Conservation (phyloP, 1,140 invertebrate genomes). For the Panulirus ornatus region DNA sequence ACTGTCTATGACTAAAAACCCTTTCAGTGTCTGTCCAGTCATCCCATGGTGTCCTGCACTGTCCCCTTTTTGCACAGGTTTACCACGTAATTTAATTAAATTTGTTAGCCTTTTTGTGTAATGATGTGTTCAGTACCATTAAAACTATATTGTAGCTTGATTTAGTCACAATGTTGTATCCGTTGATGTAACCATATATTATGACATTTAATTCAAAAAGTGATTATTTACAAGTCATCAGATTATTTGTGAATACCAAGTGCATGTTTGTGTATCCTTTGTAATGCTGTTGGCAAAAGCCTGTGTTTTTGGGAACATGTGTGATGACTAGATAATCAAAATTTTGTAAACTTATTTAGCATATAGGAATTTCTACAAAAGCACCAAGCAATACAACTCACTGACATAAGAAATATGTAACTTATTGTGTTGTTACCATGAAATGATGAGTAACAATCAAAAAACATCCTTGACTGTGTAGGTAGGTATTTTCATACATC, state of each 20-base stretch:
- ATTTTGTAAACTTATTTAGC: conserved; percentile 63
- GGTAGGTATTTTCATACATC: conserved; percentile 72
- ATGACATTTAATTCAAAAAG: conserved; percentile 37
- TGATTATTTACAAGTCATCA: conserved; percentile 26
- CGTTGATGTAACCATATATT: conserved; percentile 51
- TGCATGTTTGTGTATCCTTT: conserved; percentile 70
- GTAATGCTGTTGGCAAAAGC: conserved; percentile 64
- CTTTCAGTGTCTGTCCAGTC: conserved; percentile 63
- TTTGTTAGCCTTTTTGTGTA: conserved; percentile 26
- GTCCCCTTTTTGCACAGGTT: conserved; percentile 63
- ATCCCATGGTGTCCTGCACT: conserved; percentile 65
- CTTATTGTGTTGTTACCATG: conserved; percentile 62
- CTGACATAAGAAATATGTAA: conserved; percentile 64
- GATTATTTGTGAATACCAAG: conserved; percentile 56
- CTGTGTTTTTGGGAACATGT: conserved; percentile 63
- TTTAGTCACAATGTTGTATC: conserved; percentile 59
- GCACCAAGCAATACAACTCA: conserved; percentile 72
- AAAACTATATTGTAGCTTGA: conserved; percentile 40
- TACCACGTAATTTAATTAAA: conserved; percentile 3
- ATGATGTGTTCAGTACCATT: conserved; percentile 45
- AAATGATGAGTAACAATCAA: conserved; percentile 70
- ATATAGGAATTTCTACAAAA: conserved; percentile 67
- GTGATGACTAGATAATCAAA: conserved; percentile 73
- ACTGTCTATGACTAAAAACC: conserved; percentile 16
- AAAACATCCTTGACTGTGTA: conserved; percentile 69